A percentile compares a stretch with the other conserved stretches of the same genome.
phyloP scores from a whole-genome alignment of 2,888 invertebrate genomes.

The Heliconius hortense region DNA sequence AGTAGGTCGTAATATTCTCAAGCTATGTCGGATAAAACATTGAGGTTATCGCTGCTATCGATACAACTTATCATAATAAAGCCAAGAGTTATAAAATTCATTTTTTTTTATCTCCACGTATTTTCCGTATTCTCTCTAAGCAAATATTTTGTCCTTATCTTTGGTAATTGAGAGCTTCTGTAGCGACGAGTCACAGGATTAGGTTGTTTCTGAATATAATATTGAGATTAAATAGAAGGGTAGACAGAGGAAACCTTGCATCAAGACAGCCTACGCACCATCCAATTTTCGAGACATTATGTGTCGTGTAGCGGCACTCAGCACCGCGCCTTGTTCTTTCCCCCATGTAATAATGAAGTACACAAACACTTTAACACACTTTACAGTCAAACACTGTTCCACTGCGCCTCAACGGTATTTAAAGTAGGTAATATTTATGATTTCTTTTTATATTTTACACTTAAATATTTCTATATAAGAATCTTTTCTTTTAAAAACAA shows the following conservation, averaged over 20 bases:
- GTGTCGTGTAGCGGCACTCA: too few relatives aligned
- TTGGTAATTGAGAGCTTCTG: background rate
- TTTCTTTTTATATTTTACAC: too few relatives aligned
- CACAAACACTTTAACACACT: too few relatives aligned
- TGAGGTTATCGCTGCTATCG: slow-evolving; percentile 40
- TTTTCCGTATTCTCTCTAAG: background rate
- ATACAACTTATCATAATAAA: slow-evolving; percentile 33
- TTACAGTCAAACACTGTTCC: too few relatives aligned
- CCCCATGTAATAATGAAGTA: too few relatives aligned
- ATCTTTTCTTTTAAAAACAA: background rate
- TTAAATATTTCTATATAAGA: background rate
- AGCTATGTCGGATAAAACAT: slow-evolving; percentile 32
- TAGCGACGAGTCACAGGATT: background rate
- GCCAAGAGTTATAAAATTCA: background rate
- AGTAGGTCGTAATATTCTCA: slow-evolving; percentile 36
- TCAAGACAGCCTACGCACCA: too few relatives aligned
- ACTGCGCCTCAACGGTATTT: background rate
- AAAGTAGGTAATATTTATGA: too few relatives aligned
- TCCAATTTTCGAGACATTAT: too few relatives aligned
- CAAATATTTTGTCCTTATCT: background rate
- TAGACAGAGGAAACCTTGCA: too few relatives aligned
- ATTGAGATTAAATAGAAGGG: too few relatives aligned
- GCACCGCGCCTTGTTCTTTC: too few relatives aligned
- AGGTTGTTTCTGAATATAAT: too few relatives aligned
- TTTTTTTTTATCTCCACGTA: background rate